Evolutionary conservation across 2,888 invertebrate species (phyloP), one percentile per base, ranked within the genome.

Genomic region (Clepsis dumicolana): DNA sequence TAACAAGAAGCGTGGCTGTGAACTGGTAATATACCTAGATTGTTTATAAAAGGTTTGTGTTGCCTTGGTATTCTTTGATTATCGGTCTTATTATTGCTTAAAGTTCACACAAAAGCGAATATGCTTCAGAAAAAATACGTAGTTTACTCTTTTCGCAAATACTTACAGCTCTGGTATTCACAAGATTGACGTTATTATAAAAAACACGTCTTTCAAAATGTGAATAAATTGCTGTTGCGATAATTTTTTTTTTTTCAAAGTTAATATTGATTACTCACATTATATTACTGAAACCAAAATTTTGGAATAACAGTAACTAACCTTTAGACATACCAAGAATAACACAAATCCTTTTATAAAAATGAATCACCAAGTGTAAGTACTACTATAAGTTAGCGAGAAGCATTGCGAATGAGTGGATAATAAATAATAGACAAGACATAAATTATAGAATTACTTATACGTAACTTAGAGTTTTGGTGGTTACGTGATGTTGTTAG

Each of bases 1-100:
- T 82, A 80, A 82, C 78, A 81, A 62, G 78, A 81, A 75, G 80
- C 80, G 73, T 80, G 78, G 77, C 75, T 62, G 77, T 79, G 80
- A 70, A 63, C 71, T 70, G 66, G 70, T 70, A n/a, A 70, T 63
- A 38, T 67, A 66, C 41, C 61, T 65, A 69, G 65, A 64, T 71
- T 68, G 66, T 24, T 56, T 44, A 64, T 60, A 56, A 64, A 64
- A 59, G 60, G 61, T 63, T 66, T n/a, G 57, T 72, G 73, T 70
- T 73, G 64, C 59, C 12, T 44, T 50, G 25, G 38, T 38, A 25
- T 35, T 14, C 24, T 24, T 21, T 21, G 1, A 21, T 21, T 10
- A 10, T 21, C 5, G 14, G 18, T 0, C 27, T 1, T 29, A 48
- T 14, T 24, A 48, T 29, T 21, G 18, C 8, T 5, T 1, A 44